Percentiles rank a stretch among this genome's conserved stretches.
phyloP scores from a whole-genome alignment of 64 coral and sea anemone genomes.

The Stichodactyla helianthus region DNA sequence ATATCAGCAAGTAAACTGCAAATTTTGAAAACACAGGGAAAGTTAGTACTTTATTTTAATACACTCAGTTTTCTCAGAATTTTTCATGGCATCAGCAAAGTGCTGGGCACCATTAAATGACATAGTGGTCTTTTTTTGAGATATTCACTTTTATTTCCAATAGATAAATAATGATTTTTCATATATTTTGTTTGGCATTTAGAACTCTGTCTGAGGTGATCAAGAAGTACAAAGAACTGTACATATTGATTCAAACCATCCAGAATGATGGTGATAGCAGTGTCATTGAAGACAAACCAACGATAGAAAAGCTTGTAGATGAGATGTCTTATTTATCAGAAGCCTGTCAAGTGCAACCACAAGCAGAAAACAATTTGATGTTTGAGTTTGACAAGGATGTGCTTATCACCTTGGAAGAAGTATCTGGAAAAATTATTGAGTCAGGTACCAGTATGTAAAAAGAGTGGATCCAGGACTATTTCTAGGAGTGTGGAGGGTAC shows the following conservation, averaged over 20 bases:
- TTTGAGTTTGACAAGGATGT: constrained; percentile 63
- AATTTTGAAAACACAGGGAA: constrained; percentile 53
- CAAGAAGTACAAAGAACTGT: constrained; percentile 59
- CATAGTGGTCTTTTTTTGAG: no score
- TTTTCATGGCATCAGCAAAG: no score
- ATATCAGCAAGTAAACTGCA: constrained; percentile 46
- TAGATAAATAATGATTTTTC: not conserved
- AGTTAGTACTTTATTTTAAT: constrained; percentile 12
- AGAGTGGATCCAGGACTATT: not conserved
- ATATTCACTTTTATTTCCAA: no score
- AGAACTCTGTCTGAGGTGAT: constrained; percentile 64
- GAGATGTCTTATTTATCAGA: constrained; percentile 34
- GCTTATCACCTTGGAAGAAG: constrained; percentile 43
- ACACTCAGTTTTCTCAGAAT: not conserved
- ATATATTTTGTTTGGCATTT: not conserved
- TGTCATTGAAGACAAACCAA: constrained; percentile 53
- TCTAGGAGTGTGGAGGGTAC: no score
- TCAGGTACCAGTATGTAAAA: constrained; percentile 31
- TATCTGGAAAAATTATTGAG: constrained; percentile 46
- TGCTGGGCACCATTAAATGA: no score
- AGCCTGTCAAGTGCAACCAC: constrained; percentile 53
- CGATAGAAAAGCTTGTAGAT: constrained; percentile 47
- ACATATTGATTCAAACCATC: constrained; percentile 34
- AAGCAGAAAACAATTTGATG: constrained; percentile 40
- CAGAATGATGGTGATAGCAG: constrained; percentile 53